Base-by-base conservation (phyloP, 2,888 invertebrate species). In the Conistra vaccinii region DNA sequence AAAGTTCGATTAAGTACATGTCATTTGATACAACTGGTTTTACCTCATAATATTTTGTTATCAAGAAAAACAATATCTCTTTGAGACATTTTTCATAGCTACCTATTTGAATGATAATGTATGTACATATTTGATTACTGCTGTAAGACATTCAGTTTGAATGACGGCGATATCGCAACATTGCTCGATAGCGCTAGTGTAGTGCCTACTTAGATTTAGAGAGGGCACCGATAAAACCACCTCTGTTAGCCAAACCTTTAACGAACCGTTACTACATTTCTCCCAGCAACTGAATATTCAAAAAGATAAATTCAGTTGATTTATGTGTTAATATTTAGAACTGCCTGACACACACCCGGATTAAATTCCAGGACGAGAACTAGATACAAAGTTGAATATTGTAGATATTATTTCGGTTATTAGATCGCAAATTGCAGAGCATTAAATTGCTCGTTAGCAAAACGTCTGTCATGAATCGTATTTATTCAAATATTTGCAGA, bases 241-340 rank as follows among this genome's bases (percentile, higher is more conserved):
- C 39, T 76, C 29, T 61, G 61, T 61, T 69, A 32, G 23, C 10
- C n/a, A 55, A 61, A 61, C 62, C 51, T 78, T 60, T 29, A 78
- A 76, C 62, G 39, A 67, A 66, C 69, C 9, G 14, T 69, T 57
- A 32, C 67, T 62, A 58, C 57, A 73, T 80, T 80, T 80, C 72
- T 57, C 68, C 61, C 9, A 58, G 53, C 62, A 73, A 60, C 53
- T 29, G 29, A 71, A 71, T 81, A 81, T 74, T 67, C 66, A 70
- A 42, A 66, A 48, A 57, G 66, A 74, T 81, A 60, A 42, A 84
- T 61, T 84, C 32, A 58, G 76, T 73, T 82, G 73, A 87, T 85
- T 87, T 78, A 80, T 87, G 70, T 63, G 67, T 74, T 77, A 76
- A 85, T 80, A 85, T 82, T 78, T 73, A 42, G 58, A 73, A 71